Percentiles rank a stretch among this genome's conserved stretches.
phyloP scores from a whole-genome alignment of 2,888 invertebrate species.

The Proisotoma minuta region DNA sequence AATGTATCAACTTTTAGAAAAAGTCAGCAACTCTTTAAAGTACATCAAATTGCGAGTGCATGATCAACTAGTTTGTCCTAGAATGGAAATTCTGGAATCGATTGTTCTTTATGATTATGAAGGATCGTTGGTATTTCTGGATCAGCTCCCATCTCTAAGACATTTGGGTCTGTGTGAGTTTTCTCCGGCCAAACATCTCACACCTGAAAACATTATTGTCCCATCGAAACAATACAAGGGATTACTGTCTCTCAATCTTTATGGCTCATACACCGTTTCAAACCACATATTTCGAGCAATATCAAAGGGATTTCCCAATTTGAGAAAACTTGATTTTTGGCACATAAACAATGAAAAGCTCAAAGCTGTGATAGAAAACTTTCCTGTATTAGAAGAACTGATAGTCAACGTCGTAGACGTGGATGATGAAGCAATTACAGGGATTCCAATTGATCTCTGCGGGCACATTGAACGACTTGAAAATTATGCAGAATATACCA shows the following conservation, averaged over 20 bases:
- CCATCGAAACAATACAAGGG: slow-evolving; percentile 12
- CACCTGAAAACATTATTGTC: slow-evolving; percentile 31
- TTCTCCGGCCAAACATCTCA: slow-evolving; percentile 29
- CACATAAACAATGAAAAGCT: slow-evolving; percentile 34
- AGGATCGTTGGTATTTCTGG: slow-evolving; percentile 32
- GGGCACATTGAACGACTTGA: slow-evolving; percentile 38
- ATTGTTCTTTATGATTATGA: slow-evolving; percentile 37
- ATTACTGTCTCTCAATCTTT: slow-evolving; percentile 29
- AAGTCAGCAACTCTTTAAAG: slow-evolving; percentile 10
- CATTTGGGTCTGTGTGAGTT: slow-evolving; percentile 37
- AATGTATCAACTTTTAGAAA: slow-evolving; percentile 23
- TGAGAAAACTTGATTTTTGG: slow-evolving; percentile 33
- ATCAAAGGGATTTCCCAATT: slow-evolving; percentile 20
- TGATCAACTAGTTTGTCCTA: slow-evolving; percentile 30
- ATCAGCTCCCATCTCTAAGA: slow-evolving; percentile 24
- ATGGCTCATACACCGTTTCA: slow-evolving; percentile 31
- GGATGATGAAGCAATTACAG: slow-evolving; percentile 35
- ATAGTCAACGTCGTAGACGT: slow-evolving; percentile 31
- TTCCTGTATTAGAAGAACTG: slow-evolving; percentile 26
- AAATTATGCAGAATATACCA: slow-evolving; percentile 23
- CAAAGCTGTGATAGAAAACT: slow-evolving; percentile 25
- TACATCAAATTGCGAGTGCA: slow-evolving; percentile 33
- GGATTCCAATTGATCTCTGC: slow-evolving; percentile 26
- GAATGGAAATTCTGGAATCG: slow-evolving; percentile 12
- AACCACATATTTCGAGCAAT: slow-evolving; percentile 31